Conservation (phyloP, 2,888 invertebrate genomes). For the Biston stratarius region DNA sequence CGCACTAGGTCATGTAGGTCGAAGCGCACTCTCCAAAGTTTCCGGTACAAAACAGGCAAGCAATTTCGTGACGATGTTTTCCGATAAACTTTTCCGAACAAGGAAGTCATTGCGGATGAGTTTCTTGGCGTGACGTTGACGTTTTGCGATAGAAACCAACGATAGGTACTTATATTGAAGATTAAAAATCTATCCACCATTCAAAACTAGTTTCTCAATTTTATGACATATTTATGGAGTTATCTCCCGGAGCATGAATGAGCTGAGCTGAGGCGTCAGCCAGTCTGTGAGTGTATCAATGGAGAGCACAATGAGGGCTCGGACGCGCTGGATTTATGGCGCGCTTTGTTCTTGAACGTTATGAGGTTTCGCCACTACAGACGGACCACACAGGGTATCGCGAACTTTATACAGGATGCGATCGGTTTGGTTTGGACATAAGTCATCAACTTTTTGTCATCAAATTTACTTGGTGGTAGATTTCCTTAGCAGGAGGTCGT, state of each 20-base stretch:
- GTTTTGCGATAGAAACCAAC: background rate
- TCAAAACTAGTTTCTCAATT: slow-evolving; percentile 18
- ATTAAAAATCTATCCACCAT: slow-evolving; percentile 8
- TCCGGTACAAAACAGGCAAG: too few species aligned
- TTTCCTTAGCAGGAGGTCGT: too few species aligned
- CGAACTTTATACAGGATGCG: slow-evolving; percentile 49
- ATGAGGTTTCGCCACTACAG: slow-evolving; percentile 56
- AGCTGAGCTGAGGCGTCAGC: slow-evolving; percentile 41
- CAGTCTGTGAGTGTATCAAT: slow-evolving; percentile 43
- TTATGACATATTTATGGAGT: slow-evolving; percentile 37
- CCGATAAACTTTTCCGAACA: too few species aligned
- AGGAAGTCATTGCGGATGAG: too few species aligned
- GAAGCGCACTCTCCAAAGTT: too few species aligned
- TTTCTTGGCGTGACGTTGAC: too few species aligned
- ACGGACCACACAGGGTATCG: slow-evolving; percentile 74
- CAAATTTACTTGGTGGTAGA: too few species aligned
- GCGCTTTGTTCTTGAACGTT: slow-evolving; percentile 72
- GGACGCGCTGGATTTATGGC: slow-evolving; percentile 68
- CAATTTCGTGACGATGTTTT: too few species aligned
- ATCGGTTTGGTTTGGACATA: background rate
- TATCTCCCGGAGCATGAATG: slow-evolving; percentile 34
- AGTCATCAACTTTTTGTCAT: too few species aligned
- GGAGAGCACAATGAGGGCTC: slow-evolving; percentile 41
- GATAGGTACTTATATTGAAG: background rate
- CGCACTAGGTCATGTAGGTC: too few species aligned